Evolutionary conservation across 2,113 vertebrate genomes (phyloP).

Genomic region (Paraplagusia blochii): DNA sequence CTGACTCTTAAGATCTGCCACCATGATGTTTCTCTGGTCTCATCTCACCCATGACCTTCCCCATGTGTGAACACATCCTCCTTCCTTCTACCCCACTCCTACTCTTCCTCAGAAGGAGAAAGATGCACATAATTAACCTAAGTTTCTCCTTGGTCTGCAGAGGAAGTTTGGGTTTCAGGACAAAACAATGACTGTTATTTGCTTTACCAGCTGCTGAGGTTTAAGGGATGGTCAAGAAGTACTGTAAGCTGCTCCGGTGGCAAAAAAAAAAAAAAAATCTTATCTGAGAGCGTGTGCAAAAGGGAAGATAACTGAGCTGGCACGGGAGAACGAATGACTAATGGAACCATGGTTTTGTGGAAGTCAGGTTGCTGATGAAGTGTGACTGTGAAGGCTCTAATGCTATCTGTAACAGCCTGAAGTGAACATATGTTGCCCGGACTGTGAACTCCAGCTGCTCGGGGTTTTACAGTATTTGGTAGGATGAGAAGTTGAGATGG

Average conservation of each 20-base stretch:
- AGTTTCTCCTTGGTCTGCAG: slow-evolving; percentile 57
- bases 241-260: slow-evolving; percentile 37
- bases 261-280: slow-evolving; percentile 50
- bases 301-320: slow-evolving; percentile 5
- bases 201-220: slow-evolving; percentile 28
- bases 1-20: slow-evolving; percentile 40
- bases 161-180: slow-evolving; percentile 45
- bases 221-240: slow-evolving; percentile 30
- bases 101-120: slow-evolving; percentile 44
- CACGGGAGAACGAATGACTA: slow-evolving; percentile 3
- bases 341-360: slow-evolving; percentile 17
- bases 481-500: slow-evolving; percentile 44
- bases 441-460: slow-evolving; percentile 41
- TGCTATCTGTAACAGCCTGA: slow-evolving; percentile 14
- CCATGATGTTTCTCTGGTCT: slow-evolving; percentile 25
- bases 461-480: slow-evolving; percentile 28
- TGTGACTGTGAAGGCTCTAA: slow-evolving; percentile 4
- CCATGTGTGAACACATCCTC: slow-evolving; percentile 21
- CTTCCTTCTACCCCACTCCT: slow-evolving; percentile 29
- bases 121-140: slow-evolving; percentile 35
- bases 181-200: slow-evolving; percentile 30
- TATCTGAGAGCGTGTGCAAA: slow-evolving; percentile 13
- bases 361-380: slow-evolving; percentile 23
- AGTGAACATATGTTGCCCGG: slow-evolving; percentile 20
- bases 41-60: slow-evolving; percentile 51